A percentile compares a stretch with the other conserved stretches of the same genome.
Conservation (phyloP, 2,888 invertebrate genomes). For the Cylloceria caligata region DNA sequence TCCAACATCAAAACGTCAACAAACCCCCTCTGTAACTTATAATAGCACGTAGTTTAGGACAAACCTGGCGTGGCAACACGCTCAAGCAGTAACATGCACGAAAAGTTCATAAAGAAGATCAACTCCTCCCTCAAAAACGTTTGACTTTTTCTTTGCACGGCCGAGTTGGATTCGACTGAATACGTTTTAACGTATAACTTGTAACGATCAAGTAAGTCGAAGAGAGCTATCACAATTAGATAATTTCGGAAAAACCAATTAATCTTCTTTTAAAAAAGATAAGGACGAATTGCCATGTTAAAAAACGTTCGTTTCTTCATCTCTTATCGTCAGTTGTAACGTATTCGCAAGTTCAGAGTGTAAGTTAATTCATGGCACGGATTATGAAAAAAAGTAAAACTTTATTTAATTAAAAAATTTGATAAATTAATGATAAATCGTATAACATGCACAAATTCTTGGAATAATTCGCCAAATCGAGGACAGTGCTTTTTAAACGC, state of each 20-base stretch:
- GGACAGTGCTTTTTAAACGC: constrained; percentile 2
- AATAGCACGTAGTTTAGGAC: neutral
- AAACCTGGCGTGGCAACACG: neutral
- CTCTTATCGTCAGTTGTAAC: too few species aligned
- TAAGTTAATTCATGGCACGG: neutral
- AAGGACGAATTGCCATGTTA: too few species aligned
- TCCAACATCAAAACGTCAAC: neutral
- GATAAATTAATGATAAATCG: constrained; percentile 37
- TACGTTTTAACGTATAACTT: too few species aligned
- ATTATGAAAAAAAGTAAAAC: constrained; percentile 1
- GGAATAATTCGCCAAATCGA: constrained; percentile 1
- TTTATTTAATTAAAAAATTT: constrained; percentile 45
- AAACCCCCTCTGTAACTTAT: neutral
- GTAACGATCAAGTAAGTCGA: too few species aligned
- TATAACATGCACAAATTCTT: constrained; percentile 14
- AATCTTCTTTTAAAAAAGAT: too few species aligned
- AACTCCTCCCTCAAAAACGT: neutral
- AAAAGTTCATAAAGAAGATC: neutral
- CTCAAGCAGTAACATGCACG: neutral
- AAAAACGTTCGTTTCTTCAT: too few species aligned
- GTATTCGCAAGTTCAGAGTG: too few species aligned
- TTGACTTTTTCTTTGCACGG: neutral
- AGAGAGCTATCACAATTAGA: neutral
- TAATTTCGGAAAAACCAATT: too few species aligned
- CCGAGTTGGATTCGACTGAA: neutral